A percentile compares a stretch with the other conserved stretches of the same genome.
Evolutionary conservation across 2,113 vertebrate species (phyloP).

Genomic region (Hemicordylus capensis): DNA sequence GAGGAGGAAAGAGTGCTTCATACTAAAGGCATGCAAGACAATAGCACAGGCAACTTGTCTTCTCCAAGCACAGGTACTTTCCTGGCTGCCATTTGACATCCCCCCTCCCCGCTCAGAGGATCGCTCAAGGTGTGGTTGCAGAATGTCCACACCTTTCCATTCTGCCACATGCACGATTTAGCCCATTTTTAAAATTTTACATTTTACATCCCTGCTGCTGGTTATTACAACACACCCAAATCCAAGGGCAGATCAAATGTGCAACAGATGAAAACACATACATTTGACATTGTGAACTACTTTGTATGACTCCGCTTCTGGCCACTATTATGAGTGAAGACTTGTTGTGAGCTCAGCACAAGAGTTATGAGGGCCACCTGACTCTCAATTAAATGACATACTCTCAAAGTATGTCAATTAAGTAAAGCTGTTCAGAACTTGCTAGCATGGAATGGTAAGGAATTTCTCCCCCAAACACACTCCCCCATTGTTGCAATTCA

Average conservation of each 20-base stretch:
- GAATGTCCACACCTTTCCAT: background rate
- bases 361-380: too few species aligned
- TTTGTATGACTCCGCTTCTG: background rate
- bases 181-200: background rate
- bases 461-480: too few species aligned
- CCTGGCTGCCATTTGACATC: background rate
- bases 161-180: too few species aligned
- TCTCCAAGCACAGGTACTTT: background rate
- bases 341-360: too few species aligned
- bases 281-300: background rate
- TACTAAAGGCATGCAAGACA: background rate
- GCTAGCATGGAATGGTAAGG: background rate
- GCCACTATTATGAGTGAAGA: background rate
- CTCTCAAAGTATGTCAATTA: too few species aligned
- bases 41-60: background rate
- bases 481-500: too few species aligned
- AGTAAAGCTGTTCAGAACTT: background rate
- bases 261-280: background rate
- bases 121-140: background rate
- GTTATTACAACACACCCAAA: background rate
- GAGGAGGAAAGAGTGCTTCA: background rate
- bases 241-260: background rate
- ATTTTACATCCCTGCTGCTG: background rate
- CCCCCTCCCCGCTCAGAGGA: background rate
- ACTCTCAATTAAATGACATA: too few species aligned